These are phyloP conservation scores for Crypturellus undulatus DNA, from an alignment of 2,113 vertebrate species.

Conservation along the genomic window DNA sequence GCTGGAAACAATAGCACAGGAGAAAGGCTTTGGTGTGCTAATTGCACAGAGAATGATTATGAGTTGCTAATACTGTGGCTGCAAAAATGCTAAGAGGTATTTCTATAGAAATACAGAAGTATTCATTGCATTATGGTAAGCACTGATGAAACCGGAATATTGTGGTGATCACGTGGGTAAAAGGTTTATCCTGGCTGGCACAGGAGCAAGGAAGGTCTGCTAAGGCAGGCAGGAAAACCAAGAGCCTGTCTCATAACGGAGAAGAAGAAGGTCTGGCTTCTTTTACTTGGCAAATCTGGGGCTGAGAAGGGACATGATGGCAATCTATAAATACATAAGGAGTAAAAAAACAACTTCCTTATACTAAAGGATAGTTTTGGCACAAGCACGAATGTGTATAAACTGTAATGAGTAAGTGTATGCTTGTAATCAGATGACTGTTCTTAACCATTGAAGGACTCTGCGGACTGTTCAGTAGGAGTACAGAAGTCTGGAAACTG, in stretches of 20 bases:
- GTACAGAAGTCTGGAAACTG: not conserved
- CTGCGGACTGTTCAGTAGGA: not conserved
- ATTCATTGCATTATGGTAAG: accelerated
- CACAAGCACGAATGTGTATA: not conserved
- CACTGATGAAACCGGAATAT: not conserved
- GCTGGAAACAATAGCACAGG: not conserved
- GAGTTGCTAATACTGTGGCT: not conserved
- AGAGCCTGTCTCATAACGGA: accelerated
- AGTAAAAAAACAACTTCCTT: constrained; percentile 22
- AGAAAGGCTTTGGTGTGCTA: not conserved
- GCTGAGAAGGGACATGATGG: not conserved
- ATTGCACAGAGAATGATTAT: not conserved
- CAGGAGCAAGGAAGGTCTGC: not conserved
- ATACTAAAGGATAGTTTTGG: not conserved
- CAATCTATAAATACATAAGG: not conserved
- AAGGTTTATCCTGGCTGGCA: not conserved
- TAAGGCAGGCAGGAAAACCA: not conserved
- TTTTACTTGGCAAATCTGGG: not conserved
- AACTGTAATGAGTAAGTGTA: not conserved
- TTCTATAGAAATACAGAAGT: not conserved
- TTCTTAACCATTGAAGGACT: not conserved
- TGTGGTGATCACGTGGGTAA: not conserved
- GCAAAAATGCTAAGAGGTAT: not conserved
- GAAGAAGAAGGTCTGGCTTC: not conserved
- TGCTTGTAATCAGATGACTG: not conserved